These are phyloP conservation scores for Dendroctonus valens DNA, from an alignment of 1,140 invertebrate species.

Conservation along the genomic window DNA sequence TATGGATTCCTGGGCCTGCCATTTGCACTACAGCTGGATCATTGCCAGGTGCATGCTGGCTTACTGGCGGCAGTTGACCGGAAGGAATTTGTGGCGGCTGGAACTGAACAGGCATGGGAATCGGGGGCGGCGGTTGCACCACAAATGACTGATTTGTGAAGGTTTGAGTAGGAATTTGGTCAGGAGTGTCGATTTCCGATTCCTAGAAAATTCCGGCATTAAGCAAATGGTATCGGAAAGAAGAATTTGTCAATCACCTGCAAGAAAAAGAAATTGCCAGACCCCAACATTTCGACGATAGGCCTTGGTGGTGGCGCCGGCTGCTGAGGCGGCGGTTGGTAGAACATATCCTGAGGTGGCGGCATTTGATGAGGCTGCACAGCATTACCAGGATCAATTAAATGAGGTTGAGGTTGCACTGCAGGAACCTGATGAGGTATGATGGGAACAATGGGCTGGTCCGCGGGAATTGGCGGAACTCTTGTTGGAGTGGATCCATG, in stretches of 20 bases:
- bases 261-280: constrained; percentile 72
- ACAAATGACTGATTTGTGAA: constrained; percentile 75
- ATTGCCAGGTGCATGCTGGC: constrained; percentile 32
- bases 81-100: constrained; percentile 14
- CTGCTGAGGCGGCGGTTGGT: constrained; percentile 40
- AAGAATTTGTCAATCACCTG: constrained; percentile 53
- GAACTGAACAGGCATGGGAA: constrained; percentile 42
- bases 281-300: constrained; percentile 69
- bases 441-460: constrained; percentile 12
- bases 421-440: constrained; percentile 31
- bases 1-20: constrained; percentile 6
- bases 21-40: constrained; percentile 16
- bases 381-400: constrained; percentile 19
- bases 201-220: constrained; percentile 62
- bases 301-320: constrained; percentile 53
- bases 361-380: constrained; percentile 22
- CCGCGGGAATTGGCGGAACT: background rate
- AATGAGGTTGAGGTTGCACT: background rate
- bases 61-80: constrained; percentile 30
- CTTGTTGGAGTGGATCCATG: constrained; percentile 5
- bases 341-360: constrained; percentile 29
- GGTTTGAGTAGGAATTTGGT: constrained; percentile 68
- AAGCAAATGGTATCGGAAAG: constrained; percentile 4
- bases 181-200: constrained; percentile 68
- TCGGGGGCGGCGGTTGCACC: constrained; percentile 41